Evolutionary conservation across 2,888 invertebrate genomes (phyloP), one percentile per base, ranked within the genome.

Genomic region (Drosophila borborema): DNA sequence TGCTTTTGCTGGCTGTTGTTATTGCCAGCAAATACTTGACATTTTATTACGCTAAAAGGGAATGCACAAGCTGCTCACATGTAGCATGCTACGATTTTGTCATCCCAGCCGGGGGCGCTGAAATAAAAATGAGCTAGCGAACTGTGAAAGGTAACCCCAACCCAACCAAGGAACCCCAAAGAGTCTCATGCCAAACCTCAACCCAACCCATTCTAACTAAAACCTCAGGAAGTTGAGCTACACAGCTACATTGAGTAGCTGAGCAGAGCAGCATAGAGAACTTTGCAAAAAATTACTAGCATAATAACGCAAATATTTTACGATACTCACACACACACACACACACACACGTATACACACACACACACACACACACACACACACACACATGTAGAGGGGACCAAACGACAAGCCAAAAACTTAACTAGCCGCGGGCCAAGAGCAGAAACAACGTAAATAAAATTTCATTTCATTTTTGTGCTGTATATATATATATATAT

Each of bases 271-370:
- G 38, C 38, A 14, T 2, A 14, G 43, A 61, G 63, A 79, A 72
- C 64, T 69, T 68, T 67, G 70, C 64, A 65, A 70, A 78, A 88
- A 88, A 86, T 90, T 82, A 88, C 90, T 90, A 82, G 86, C 81
- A 86, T 88, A 86, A 86, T 90, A 90, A 86, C 89, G 86, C 90
- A 86, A 86, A 90, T 88, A 86, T 86, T 86, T 86, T 86, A 86
- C 82, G 86, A 85, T 86, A 85, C 70, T 71, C 71, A 56, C 76
- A 77, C 45, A 65, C 34, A 48, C 49, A 45, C 16, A 63, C 43
- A 41, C 2, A 18, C 10, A 23, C 64, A 71, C 63, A 66, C 63
- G 72, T 16, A 12, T 67, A 67, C 63, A 74, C 54, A 55, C 43
- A 43, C 43, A 72, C 41, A 18, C 71, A 56, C 76, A 77, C 45